Evolutionary conservation across 2,797 vertebrate species (phyloP), one percentile per base, ranked within the genome.

Genomic region (Cryptoprocta ferox): DNA sequence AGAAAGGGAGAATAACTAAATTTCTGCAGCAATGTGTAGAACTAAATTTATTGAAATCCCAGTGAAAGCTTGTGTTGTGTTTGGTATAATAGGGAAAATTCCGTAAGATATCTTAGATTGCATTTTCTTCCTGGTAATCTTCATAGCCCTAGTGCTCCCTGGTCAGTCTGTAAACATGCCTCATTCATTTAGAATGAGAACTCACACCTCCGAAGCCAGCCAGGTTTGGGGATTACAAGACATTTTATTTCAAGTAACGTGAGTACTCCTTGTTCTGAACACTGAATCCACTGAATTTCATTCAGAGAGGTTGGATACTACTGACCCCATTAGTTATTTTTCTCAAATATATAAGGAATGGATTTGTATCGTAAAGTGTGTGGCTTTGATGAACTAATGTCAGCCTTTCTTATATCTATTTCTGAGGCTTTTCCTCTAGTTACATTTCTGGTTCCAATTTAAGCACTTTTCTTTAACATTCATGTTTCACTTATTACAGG

Each of bases 1-100:
- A 98, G 97, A 94, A 98, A 94, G 95, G 89, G 91, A 86, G 97
- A 98, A 96, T 97, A 98, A 98, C 97, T 97, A 96, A 98, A 98
- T 98, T 97, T 98, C 97, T 95, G 94, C 93, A 97, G 97, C 98
- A 98, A 97, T 91, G 93, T 91, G 89, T 97, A 97, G 95, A 96
- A 97, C 95, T 97, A 94, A 98, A 98, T 88, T 97, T 96, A 98
- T 45, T 97, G 97, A 98, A 98, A 99, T 97, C 42, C 83, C 98
- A 96, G 79, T 90, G 94, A 83, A 98, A 97, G 97, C 78, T 79
- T 96, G 94, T 89, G 85, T 92, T 89, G 91, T 95, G 91, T 95
- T 97, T 76, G 91, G 68, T 73, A 70, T 73, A 97, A 97, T 84
- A 95, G 85, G 71, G 96, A 81, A 97, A 97, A 98, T 98, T 97